phyloP scores from a whole-genome alignment of 2,888 invertebrate species.

The Cosmia trapezina region DNA sequence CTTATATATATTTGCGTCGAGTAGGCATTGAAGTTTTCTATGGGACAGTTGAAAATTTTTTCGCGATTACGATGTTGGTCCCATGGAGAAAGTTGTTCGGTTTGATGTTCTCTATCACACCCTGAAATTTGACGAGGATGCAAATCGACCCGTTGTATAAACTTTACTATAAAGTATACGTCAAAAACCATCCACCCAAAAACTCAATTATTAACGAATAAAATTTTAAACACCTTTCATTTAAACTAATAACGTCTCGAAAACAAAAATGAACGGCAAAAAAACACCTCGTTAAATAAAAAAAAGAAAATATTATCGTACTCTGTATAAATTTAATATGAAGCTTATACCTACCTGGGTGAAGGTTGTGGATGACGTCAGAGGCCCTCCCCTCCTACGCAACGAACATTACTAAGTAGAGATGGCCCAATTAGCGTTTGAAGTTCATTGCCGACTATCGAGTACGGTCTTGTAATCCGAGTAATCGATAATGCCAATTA shows the following conservation, averaged over 20 bases:
- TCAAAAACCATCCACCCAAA: background rate
- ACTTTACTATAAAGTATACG: too few species aligned
- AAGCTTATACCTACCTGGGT: slow-evolving; percentile 60
- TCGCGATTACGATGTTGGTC: too few species aligned
- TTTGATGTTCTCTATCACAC: too few species aligned
- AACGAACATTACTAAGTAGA: slow-evolving; percentile 58
- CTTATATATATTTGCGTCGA: too few species aligned
- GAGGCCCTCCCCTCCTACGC: slow-evolving; percentile 55
- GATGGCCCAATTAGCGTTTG: slow-evolving; percentile 64
- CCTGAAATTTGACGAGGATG: too few species aligned
- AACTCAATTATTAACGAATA: background rate
- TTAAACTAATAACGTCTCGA: slow-evolving; percentile 43
- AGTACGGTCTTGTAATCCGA: slow-evolving; percentile 52
- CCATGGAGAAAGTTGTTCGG: too few species aligned
- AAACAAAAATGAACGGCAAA: slow-evolving; percentile 43
- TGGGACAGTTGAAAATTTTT: too few species aligned
- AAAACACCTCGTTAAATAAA: slow-evolving; percentile 61
- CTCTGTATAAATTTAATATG: slow-evolving; percentile 69
- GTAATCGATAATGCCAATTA: slow-evolving; percentile 60
- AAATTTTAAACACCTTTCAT: slow-evolving; percentile 29
- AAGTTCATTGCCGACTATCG: slow-evolving; percentile 61
- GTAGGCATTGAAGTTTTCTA: too few species aligned
- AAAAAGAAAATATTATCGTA: slow-evolving; percentile 60
- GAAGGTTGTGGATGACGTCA: slow-evolving; percentile 74
- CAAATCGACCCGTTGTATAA: too few species aligned